These are phyloP conservation scores for Albula goreensis DNA, from an alignment of 2,113 vertebrate genomes.

Conservation along the genomic window DNA sequence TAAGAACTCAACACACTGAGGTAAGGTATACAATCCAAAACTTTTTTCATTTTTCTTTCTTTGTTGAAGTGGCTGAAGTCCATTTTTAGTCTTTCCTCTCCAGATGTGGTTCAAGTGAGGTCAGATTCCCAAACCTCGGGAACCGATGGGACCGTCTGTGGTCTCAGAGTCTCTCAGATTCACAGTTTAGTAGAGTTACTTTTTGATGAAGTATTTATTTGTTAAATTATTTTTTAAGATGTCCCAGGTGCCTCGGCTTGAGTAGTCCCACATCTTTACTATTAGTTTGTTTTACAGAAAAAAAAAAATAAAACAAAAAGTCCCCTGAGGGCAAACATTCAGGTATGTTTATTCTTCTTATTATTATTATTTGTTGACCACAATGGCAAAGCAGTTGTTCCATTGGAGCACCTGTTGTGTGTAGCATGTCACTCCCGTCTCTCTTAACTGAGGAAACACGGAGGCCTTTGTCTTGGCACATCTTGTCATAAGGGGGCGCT, in stretches of 20 bases:
- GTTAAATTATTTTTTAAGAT: slow-evolving; percentile 37
- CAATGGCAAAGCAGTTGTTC: not conserved
- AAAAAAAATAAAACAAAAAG: slow-evolving; percentile 50
- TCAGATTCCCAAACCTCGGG: not conserved
- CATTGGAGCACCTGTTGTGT: not conserved
- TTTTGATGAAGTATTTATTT: not conserved
- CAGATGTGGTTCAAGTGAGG: slow-evolving; percentile 31
- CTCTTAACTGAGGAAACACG: slow-evolving; percentile 52
- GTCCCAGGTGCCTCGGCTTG: slow-evolving; percentile 44
- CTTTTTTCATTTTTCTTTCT: slow-evolving; percentile 54
- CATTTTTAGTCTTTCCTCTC: not conserved
- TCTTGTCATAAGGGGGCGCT: slow-evolving; percentile 30
- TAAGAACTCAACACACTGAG: slow-evolving; percentile 89
- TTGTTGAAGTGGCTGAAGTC: slow-evolving; percentile 37
- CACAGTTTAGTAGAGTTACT: slow-evolving; percentile 13
- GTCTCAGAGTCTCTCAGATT: slow-evolving; percentile 2
- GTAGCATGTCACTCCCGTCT: slow-evolving; percentile 23
- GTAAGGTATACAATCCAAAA: slow-evolving; percentile 82
- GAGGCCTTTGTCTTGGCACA: slow-evolving; percentile 46
- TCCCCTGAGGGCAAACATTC: slow-evolving; percentile 71
- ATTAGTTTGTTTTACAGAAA: slow-evolving; percentile 37
- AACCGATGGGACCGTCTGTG: not conserved
- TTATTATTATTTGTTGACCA: not conserved
- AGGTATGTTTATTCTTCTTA: slow-evolving; percentile 27
- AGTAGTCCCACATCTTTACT: slow-evolving; percentile 23